Evolutionary conservation across 2,797 vertebrate species (phyloP).

Genomic region (Sarcoramphus papa): DNA sequence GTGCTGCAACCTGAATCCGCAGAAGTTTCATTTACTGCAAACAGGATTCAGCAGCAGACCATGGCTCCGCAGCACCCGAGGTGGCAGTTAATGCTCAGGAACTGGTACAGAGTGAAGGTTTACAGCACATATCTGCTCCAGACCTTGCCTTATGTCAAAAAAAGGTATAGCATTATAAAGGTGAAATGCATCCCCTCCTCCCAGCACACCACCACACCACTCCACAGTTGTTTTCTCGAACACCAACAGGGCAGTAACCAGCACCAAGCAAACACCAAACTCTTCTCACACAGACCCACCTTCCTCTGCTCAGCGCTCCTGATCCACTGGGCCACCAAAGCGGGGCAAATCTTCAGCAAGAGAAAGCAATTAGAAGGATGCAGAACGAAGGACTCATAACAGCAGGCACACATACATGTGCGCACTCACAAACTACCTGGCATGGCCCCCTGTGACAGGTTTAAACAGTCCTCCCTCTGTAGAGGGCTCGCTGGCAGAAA

Average conservation of each 20-base stretch:
- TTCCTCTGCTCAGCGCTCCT: neutral
- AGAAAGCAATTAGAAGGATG: neutral
- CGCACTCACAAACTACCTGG: rapidly evolving
- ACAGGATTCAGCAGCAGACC: rapidly evolving
- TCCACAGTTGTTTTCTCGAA: neutral
- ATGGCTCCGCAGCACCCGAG: rapidly evolving
- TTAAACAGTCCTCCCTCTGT: neutral
- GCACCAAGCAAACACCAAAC: neutral
- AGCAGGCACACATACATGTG: rapidly evolving
- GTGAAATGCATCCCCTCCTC: neutral
- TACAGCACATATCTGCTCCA: neutral
- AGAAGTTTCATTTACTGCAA: neutral
- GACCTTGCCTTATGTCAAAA: neutral
- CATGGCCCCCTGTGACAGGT: rapidly evolving
- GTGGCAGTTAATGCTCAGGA: neutral
- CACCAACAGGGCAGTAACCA: neutral
- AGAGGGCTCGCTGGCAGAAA: neutral
- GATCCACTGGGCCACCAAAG: neutral
- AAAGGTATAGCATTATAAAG: rapidly evolving
- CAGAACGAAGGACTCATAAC: neutral
- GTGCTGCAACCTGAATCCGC: neutral
- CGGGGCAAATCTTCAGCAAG: neutral
- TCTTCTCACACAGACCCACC: neutral
- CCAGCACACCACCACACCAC: neutral
- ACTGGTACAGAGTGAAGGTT: neutral